phyloP scores from a whole-genome alignment of 2,797 vertebrate genomes.

The Erethizon dorsatum region DNA sequence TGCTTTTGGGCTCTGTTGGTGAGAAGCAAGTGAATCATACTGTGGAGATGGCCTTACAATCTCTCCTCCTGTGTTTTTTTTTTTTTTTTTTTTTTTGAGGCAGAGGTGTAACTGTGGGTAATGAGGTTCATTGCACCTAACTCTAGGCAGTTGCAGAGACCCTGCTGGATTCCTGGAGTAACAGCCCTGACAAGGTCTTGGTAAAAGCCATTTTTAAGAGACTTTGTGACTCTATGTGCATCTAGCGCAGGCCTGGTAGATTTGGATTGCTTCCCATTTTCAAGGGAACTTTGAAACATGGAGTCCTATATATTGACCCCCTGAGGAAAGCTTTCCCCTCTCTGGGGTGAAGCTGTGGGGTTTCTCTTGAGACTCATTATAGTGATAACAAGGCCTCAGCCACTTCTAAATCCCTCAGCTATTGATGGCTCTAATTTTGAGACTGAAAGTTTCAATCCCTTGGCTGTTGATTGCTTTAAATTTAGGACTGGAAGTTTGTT shows the following conservation, averaged over 20 bases:
- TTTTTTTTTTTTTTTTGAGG: background rate
- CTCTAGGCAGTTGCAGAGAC: background rate
- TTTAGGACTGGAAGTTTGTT: constrained; percentile 47
- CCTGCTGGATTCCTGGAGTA: background rate
- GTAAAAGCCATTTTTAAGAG: background rate
- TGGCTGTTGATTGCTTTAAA: constrained; percentile 60
- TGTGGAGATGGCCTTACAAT: background rate
- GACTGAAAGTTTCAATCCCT: constrained; percentile 32
- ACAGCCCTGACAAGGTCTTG: background rate
- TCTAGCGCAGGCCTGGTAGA: background rate
- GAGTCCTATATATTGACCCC: background rate
- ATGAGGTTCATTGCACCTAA: background rate
- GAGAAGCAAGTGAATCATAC: background rate
- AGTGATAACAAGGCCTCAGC: constrained; percentile 61
- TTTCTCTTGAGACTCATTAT: constrained; percentile 67
- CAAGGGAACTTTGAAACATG: constrained; percentile 4
- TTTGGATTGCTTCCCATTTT: constrained; percentile 1
- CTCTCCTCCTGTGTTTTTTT: background rate
- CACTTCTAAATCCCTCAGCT: constrained; percentile 41
- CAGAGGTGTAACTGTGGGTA: background rate
- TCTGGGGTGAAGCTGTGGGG: background rate
- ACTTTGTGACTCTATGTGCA: background rate
- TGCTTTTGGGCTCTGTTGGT: background rate
- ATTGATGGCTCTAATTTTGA: constrained; percentile 66
- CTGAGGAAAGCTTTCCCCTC: background rate